These are phyloP conservation scores for Iguana delicatissima DNA, from an alignment of 2,797 vertebrate species.

Conservation along the genomic window DNA sequence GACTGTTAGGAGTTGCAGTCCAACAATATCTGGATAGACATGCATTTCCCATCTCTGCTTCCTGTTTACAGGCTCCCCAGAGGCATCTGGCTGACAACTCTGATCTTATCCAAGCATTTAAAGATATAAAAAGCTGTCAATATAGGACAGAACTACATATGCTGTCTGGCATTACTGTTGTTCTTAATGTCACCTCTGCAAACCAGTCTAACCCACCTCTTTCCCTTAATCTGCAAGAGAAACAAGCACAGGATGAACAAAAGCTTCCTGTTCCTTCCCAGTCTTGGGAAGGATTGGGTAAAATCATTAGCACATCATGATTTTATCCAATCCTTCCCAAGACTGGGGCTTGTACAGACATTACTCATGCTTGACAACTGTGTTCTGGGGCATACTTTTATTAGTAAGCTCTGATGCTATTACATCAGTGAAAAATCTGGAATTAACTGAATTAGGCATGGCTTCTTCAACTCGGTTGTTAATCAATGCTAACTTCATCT, in stretches of 20 bases:
- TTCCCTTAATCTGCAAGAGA: background rate
- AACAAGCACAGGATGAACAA: background rate
- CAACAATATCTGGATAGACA: background rate
- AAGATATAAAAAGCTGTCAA: background rate
- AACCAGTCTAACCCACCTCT: background rate
- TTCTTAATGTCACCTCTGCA: background rate
- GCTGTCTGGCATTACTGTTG: background rate
- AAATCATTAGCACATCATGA: too few species aligned
- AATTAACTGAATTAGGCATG: background rate
- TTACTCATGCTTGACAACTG: background rate
- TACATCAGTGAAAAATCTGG: conserved; percentile 12
- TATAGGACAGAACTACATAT: background rate
- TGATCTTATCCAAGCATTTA: background rate
- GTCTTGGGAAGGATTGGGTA: too few species aligned
- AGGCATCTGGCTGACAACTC: background rate
- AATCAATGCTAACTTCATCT: background rate
- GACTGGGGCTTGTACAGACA: too few species aligned
- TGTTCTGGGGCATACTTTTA: conserved; percentile 6
- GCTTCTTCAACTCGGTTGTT: background rate
- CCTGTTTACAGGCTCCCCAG: background rate
- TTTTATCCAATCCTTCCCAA: too few species aligned
- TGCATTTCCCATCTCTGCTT: background rate
- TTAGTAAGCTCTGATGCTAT: background rate
- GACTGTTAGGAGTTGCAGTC: background rate
- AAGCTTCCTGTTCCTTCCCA: background rate